Evolutionary conservation across 2,888 invertebrate species (phyloP), one percentile per base, ranked within the genome.

Genomic region (Rotaria sp.): DNA sequence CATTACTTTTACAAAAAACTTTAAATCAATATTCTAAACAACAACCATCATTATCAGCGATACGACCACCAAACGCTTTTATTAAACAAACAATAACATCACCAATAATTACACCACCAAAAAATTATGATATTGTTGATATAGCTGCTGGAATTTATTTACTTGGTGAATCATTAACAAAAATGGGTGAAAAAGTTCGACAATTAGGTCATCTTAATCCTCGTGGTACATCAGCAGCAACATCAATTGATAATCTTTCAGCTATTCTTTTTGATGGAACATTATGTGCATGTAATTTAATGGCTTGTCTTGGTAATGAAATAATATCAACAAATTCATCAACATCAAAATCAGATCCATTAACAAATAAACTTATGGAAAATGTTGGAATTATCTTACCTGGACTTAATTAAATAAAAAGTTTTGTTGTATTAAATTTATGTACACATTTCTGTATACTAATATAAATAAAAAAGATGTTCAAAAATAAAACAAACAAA

Each of bases 91-190:
- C 38, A 80, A 13, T 50, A 50, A 50, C 50, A 50, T 18, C 50
- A 50, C 3, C 38, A 41, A 11, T 45, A 3, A 24, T 45, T 26
- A 8, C 38, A 45, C 75, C 38, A 26, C 41, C 24, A 13, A 80
- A 80, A 26, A 80, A 38, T n/a, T 80, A 80, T 80, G 75, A 80
- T 45, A 5, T 80, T 80, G 45, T 45, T 45, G 80, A 80, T 80
- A 80, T 80, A 15, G 80, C 80, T n/a, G 80, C 80, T 3, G 80
- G 80, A 80, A 80, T 80, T 15, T 80, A 80, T 80, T 45, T 80
- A 80, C 45, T 80, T 10, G 80, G 80, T n/a, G 80, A 80, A 80
- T 80, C 80, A 45, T 80, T 80, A 80, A 80, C 80, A 41, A 80
- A 80, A 80, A 80, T 80, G 80, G 45, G 80, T 80, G 80, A 80